A percentile compares a stretch with the other conserved stretches of the same genome.
Conservation (phyloP, 2,888 invertebrate species). For the Cheilosia vulpina region DNA sequence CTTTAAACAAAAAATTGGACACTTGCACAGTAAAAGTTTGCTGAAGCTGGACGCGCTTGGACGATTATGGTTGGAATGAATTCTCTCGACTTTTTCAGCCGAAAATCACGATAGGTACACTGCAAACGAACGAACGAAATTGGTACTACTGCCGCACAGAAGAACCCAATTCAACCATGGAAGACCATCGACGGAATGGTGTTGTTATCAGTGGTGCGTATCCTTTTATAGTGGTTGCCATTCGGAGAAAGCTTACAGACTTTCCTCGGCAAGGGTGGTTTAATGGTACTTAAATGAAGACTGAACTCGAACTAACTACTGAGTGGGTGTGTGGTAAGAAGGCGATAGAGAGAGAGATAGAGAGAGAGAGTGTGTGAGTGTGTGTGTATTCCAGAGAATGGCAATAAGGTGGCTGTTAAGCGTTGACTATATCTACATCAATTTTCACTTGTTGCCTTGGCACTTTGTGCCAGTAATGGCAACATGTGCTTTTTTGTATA, state of each 20-base stretch:
- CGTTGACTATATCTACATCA: conserved; percentile 36
- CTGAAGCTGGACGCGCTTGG: too few species aligned
- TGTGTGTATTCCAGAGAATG: conserved; percentile 10
- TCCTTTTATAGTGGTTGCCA: conserved; percentile 81
- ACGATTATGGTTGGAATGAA: too few species aligned
- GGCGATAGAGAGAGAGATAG: neutral
- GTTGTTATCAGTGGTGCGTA: conserved; percentile 80
- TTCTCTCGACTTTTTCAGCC: conserved; percentile 3
- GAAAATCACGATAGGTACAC: conserved; percentile 20
- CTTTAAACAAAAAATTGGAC: too few species aligned
- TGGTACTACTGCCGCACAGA: conserved; percentile 47
- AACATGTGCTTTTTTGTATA: conserved; percentile 72
- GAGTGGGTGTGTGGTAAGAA: conserved; percentile 28
- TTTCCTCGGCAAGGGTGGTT: conserved; percentile 53
- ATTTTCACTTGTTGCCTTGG: conserved; percentile 72
- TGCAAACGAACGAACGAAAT: conserved; percentile 20
- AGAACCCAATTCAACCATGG: conserved; percentile 66
- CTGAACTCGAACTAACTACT: neutral
- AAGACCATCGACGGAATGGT: conserved; percentile 81
- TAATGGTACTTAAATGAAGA: conserved; percentile 10
- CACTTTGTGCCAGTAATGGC: conserved; percentile 3
- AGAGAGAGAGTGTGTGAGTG: neutral
- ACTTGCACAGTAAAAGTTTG: too few species aligned
- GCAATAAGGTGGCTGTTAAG: conserved; percentile 42
- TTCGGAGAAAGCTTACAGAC: conserved; percentile 65